Evolutionary conservation across 2,888 invertebrate species (phyloP), one percentile per base, ranked within the genome.

Genomic region (Folsomia candida): DNA sequence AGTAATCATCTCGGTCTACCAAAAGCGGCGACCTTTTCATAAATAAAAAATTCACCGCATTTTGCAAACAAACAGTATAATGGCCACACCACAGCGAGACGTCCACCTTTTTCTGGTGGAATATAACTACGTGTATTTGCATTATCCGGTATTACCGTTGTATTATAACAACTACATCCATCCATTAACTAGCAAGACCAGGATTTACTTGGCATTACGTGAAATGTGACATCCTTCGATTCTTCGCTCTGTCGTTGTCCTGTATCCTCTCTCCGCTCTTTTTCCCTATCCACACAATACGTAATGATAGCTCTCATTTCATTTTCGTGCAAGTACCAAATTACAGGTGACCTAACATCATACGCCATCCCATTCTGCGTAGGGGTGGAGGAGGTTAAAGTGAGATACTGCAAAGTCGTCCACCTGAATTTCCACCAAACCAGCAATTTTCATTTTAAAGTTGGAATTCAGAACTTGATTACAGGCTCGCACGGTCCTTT

Each of bases 341-440:
- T 54, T 54, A 37, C 37, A 37, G 54, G 20, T 54, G 54, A 54
- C 54, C 54, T n/a, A n/a, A n/a, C n/a, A n/a, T n/a, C n/a, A n/a
- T n/a, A n/a, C n/a, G n/a, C 22, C 54, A 54, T 14, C 18, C 20
- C 47, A 20, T 9, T 9, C 22, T 54, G n/a, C n/a, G 22, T 54
- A 14, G 54, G 20, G n/a, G n/a, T n/a, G n/a, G n/a, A 14, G 22
- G 22, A n/a, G 54, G 54, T 20, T 6, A 20, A 54, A 20, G 54
- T 54, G 54, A 54, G 54, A 54, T 54, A 54, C 11, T 54, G 54
- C 54, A 54, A 54, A 54, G 20, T 18, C 9, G 47, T 22, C 54
- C 18, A 54, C 54, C 20, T 14, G n/a, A 14, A 22, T 6, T 20
- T 14, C 54, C 22, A 54, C 6, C 54, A 20, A 54, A 6, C 54